Percentiles rank a stretch among this genome's conserved stretches.
Evolutionary conservation across 1,140 invertebrate genomes (phyloP).

Genomic region (Drosophila littoralis): DNA sequence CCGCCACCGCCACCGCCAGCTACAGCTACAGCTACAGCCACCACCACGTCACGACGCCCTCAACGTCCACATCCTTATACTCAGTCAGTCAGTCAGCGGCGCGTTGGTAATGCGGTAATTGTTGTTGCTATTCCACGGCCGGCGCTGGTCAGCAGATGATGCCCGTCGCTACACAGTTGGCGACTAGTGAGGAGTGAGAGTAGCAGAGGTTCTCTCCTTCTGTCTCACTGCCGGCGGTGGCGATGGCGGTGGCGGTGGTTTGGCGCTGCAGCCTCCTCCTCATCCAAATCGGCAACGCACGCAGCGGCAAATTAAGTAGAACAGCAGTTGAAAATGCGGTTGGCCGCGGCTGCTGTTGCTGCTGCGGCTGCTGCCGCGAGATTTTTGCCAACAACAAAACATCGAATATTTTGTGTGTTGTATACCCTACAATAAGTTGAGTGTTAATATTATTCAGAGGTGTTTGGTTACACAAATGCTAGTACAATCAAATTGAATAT

Average conservation of each 20-base stretch:
- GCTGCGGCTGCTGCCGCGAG: slow-evolving; percentile 28
- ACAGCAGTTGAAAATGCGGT: slow-evolving; percentile 67
- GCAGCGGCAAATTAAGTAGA: slow-evolving; percentile 82
- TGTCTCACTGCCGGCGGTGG: slow-evolving; percentile 6
- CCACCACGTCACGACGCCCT: slow-evolving; percentile 24
- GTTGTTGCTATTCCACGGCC: slow-evolving; percentile 58
- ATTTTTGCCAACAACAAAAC: slow-evolving; percentile 43
- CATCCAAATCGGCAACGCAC: slow-evolving; percentile 74
- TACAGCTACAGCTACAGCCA: background rate
- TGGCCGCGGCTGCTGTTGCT: slow-evolving; percentile 44
- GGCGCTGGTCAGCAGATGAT: slow-evolving; percentile 39
- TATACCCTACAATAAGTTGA: slow-evolving; percentile 27
- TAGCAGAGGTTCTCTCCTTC: slow-evolving; percentile 5
- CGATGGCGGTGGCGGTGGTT: background rate
- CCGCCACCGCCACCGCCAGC: slow-evolving; percentile 44
- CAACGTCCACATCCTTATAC: slow-evolving; percentile 21
- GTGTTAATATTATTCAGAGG: background rate
- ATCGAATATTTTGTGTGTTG: slow-evolving; percentile 16
- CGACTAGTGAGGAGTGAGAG: background rate
- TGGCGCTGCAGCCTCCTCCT: slow-evolving; percentile 28
- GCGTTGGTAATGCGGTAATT: slow-evolving; percentile 80
- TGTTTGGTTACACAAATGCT: background rate
- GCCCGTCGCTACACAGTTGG: slow-evolving; percentile 1
- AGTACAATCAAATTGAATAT: background rate
- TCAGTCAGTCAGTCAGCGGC: slow-evolving; percentile 62